phyloP scores from a whole-genome alignment of 53 echinoderm and acorn worm genomes.

The Paracentrotus lividus region DNA sequence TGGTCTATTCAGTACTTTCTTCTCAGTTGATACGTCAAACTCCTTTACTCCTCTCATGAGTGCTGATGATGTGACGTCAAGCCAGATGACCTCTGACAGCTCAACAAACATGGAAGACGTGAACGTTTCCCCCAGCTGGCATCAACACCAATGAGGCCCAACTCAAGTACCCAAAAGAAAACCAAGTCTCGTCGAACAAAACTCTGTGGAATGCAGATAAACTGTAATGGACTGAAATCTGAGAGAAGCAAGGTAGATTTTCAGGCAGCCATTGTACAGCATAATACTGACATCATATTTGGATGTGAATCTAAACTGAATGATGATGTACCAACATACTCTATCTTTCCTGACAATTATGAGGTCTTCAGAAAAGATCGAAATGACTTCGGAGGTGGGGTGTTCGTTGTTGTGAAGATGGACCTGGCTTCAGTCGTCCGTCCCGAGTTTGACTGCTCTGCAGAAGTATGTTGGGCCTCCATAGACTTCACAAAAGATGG shows the following conservation, averaged over 20 bases:
- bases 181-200: neutral
- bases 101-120: too few relatives aligned
- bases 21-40: too few relatives aligned
- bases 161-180: neutral
- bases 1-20: too few relatives aligned
- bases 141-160: neutral
- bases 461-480: too few relatives aligned
- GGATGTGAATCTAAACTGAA: conserved; percentile 59
- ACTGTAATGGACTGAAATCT: conserved; percentile 56
- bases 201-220: conserved; percentile 21
- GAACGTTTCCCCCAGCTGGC: neutral
- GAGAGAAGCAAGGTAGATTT: conserved; percentile 2
- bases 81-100: too few relatives aligned
- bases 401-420: neutral
- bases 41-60: too few relatives aligned
- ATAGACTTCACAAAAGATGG: too few relatives aligned
- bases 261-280: neutral
- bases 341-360: conserved; percentile 50
- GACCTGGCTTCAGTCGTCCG: neutral
- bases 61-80: too few relatives aligned
- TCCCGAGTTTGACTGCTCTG: neutral
- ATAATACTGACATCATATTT: conserved; percentile 16
- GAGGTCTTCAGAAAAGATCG: conserved; percentile 47
- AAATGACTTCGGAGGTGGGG: conserved; percentile 46
- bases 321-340: neutral